These are phyloP conservation scores for Ophion costatus DNA, from an alignment of 2,888 invertebrate genomes.

Conservation along the genomic window DNA sequence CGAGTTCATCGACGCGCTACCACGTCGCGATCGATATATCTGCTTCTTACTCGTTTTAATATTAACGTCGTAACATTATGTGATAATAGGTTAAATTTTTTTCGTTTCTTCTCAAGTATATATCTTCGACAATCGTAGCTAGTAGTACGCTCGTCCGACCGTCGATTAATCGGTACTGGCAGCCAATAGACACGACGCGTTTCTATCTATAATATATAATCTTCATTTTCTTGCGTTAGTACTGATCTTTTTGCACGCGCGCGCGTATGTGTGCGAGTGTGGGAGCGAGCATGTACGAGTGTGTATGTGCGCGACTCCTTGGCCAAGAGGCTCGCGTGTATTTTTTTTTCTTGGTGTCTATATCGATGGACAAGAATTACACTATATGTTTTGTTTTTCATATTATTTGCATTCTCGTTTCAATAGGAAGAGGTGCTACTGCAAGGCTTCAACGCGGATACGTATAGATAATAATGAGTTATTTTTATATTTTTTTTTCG, in stretches of 20 bases:
- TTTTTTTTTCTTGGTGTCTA: constrained; percentile 23
- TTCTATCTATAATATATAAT: constrained; percentile 66
- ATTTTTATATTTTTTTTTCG: constrained; percentile 29
- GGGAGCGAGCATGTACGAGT: background rate
- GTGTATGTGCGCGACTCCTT: constrained; percentile 5
- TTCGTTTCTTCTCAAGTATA: constrained; percentile 31
- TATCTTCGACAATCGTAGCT: constrained; percentile 52
- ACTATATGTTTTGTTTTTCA: constrained; percentile 32
- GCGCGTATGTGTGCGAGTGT: background rate
- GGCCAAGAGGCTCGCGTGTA: constrained; percentile 18
- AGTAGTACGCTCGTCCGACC: constrained; percentile 57
- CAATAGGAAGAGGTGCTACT: constrained; percentile 64
- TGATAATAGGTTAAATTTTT: constrained; percentile 54
- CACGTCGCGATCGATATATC: constrained; percentile 34
- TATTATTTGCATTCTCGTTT: constrained; percentile 15
- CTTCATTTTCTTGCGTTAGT: constrained; percentile 53
- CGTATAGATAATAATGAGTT: constrained; percentile 40
- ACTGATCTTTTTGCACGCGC: constrained; percentile 13
- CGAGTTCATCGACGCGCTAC: constrained; percentile 47
- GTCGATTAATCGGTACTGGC: constrained; percentile 63
- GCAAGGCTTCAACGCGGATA: constrained; percentile 60
- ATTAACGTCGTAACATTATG: constrained; percentile 61
- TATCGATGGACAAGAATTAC: constrained; percentile 32
- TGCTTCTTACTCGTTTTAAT: constrained; percentile 41
- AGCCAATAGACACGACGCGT: constrained; percentile 65